These are phyloP conservation scores for Dermatophagoides farinae DNA, from an alignment of 1,140 invertebrate species.

Conservation along the genomic window DNA sequence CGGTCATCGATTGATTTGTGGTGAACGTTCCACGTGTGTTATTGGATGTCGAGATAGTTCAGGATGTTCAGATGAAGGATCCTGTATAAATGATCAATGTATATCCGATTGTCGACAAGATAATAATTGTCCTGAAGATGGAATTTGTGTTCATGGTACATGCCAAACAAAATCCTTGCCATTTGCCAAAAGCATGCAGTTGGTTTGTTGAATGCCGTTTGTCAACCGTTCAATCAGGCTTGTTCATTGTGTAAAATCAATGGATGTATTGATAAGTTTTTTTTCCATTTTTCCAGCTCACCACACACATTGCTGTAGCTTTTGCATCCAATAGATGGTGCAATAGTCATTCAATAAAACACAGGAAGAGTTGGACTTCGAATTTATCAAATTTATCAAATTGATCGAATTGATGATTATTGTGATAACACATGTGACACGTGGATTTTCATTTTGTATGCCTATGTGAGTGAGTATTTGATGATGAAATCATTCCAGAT, in stretches of 20 bases:
- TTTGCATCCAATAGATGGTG: too few relatives aligned
- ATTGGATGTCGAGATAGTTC: slow-evolving; percentile 20
- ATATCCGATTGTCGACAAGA: slow-evolving; percentile 55
- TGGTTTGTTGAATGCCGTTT: slow-evolving; percentile 64
- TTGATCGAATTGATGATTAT: too few relatives aligned
- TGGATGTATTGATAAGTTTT: slow-evolving; percentile 51
- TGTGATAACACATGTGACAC: too few relatives aligned
- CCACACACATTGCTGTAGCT: too few relatives aligned
- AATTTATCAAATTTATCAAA: too few relatives aligned
- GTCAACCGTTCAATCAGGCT: slow-evolving; percentile 47
- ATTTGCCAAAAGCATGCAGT: slow-evolving; percentile 49
- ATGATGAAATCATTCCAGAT: too few relatives aligned
- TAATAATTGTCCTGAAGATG: slow-evolving; percentile 61
- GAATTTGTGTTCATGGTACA: slow-evolving; percentile 59
- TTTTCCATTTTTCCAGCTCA: too few relatives aligned
- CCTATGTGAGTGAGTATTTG: too few relatives aligned
- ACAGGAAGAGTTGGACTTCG: too few relatives aligned
- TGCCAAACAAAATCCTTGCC: slow-evolving; percentile 67
- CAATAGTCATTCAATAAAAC: too few relatives aligned
- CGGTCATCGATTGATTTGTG: slow-evolving; percentile 18
- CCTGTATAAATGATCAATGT: slow-evolving; percentile 20
- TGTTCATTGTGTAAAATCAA: too few relatives aligned
- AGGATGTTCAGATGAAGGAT: slow-evolving; percentile 18
- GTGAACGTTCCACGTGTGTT: slow-evolving; percentile 18
- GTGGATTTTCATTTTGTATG: too few relatives aligned